phyloP scores from a whole-genome alignment of 2,888 invertebrate species.

The Scrobipalpa costella region DNA sequence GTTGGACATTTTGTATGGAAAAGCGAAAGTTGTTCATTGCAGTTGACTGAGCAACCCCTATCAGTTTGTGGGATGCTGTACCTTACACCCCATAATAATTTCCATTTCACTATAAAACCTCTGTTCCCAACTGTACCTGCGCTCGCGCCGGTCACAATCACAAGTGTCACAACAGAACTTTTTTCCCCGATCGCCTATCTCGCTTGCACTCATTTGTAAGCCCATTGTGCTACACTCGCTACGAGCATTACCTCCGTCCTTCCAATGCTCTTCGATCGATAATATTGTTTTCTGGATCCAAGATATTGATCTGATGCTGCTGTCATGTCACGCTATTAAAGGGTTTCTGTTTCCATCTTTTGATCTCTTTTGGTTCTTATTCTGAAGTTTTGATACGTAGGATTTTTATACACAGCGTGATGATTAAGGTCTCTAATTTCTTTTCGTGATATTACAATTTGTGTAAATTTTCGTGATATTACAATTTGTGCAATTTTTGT shows the following conservation, averaged over 20 bases:
- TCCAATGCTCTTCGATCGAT: slow-evolving; percentile 49
- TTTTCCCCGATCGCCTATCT: slow-evolving; percentile 41
- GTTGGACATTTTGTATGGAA: too few species aligned
- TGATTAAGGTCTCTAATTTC: not conserved
- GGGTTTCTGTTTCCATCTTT: not conserved
- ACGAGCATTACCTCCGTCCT: slow-evolving; percentile 45
- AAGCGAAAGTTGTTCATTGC: too few species aligned
- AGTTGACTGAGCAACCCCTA: too few species aligned
- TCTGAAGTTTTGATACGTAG: too few species aligned
- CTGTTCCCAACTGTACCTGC: slow-evolving; percentile 35
- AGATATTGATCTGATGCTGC: slow-evolving; percentile 53
- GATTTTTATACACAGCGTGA: not conserved
- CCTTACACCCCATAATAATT: too few species aligned
- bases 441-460: not conserved
- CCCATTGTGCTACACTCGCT: slow-evolving; percentile 53
- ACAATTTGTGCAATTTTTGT: not conserved
- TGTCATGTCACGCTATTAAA: slow-evolving; percentile 6
- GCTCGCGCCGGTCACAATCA: slow-evolving; percentile 38
- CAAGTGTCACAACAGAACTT: slow-evolving; percentile 36
- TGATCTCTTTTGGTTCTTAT: not conserved
- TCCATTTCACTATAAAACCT: not conserved
- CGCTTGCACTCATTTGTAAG: slow-evolving; percentile 53
- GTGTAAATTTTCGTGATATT: not conserved
- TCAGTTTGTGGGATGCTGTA: too few species aligned
- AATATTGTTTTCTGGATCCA: slow-evolving; percentile 62